Conservation (phyloP, 1,140 invertebrate species). For the Sesamia nonagrioides region DNA sequence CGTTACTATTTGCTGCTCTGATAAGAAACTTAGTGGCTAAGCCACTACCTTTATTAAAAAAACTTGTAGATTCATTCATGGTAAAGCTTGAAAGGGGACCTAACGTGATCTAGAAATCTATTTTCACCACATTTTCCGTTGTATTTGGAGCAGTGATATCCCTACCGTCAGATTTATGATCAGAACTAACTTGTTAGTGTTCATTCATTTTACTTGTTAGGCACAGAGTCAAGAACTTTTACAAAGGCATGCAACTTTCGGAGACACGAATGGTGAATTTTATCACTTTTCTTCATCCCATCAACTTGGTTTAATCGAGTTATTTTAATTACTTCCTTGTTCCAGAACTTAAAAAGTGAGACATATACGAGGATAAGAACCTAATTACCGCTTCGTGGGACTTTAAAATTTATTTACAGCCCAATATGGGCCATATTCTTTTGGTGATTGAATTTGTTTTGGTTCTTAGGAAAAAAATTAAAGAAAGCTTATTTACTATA, state of each 20-base stretch:
- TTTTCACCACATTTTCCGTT: conserved; percentile 10
- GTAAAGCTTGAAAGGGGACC: conserved; percentile 4
- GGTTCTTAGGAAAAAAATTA: no score
- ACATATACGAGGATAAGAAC: not conserved
- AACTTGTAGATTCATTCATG: conserved; percentile 42
- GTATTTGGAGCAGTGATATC: conserved; percentile 31
- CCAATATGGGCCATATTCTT: no score
- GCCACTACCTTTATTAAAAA: conserved; percentile 1
- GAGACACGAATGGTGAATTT: not conserved
- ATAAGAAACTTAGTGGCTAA: conserved; percentile 30
- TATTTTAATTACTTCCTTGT: not conserved
- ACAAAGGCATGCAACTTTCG: not conserved
- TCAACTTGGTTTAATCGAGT: not conserved
- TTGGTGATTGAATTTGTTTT: no score
- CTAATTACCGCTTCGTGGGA: not conserved
- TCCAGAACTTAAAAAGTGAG: not conserved
- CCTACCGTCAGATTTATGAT: conserved; percentile 22
- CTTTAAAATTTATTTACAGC: no score
- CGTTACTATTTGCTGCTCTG: conserved; percentile 12
- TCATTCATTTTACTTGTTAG: not conserved
- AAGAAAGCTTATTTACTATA: no score
- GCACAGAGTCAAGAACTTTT: not conserved
- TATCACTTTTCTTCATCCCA: not conserved
- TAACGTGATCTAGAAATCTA: conserved; percentile 28
- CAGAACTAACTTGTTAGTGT: not conserved